A percentile compares a stretch with the other conserved stretches of the same genome.
Conservation (phyloP, 1,140 invertebrate species). For the Caerostris extrusa region DNA sequence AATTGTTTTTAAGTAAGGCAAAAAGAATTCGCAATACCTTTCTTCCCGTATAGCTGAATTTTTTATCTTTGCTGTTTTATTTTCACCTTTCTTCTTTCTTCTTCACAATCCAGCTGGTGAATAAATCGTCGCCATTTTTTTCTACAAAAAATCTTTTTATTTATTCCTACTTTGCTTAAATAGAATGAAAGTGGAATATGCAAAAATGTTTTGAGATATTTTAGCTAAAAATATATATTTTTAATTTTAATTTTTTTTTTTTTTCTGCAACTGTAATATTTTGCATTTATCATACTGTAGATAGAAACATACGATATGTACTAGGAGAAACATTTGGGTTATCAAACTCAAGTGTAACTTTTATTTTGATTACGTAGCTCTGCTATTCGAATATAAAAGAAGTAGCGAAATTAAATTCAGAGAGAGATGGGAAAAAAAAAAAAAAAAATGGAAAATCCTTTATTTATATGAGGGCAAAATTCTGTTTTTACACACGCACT, state of each 20-base stretch:
- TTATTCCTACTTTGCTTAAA: background rate
- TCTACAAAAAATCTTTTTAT: background rate
- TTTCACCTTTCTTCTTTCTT: background rate
- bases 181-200: background rate
- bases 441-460: background rate
- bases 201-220: background rate
- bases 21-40: background rate
- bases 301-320: background rate
- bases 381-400: background rate
- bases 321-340: background rate
- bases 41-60: background rate
- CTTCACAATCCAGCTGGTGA: background rate
- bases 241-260: background rate
- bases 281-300: background rate
- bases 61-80: background rate
- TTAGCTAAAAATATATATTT: no score
- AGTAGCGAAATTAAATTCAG: background rate
- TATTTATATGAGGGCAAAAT: no score
- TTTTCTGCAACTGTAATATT: background rate
- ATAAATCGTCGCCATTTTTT: background rate
- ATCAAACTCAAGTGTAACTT: background rate
- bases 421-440: no score
- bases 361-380: background rate
- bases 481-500: background rate
- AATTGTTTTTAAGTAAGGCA: background rate